Percentiles rank a stretch among this genome's conserved stretches.
Evolutionary conservation across 2,888 invertebrate genomes (phyloP).

Genomic region (Nudaria mundana): DNA sequence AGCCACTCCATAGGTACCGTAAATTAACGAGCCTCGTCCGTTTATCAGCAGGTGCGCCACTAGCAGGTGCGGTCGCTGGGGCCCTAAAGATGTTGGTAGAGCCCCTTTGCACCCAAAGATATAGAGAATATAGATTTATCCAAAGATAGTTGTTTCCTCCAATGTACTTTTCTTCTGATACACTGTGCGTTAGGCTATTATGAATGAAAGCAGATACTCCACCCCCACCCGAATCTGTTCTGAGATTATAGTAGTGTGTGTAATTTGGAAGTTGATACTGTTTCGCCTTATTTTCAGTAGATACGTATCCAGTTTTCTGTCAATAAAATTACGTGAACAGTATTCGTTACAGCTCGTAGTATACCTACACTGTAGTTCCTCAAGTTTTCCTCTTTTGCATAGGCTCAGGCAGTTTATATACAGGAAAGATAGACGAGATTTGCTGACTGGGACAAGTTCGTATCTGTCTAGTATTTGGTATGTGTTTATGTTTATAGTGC

Average conservation of each 20-base stretch:
- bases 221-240: slow-evolving; percentile 23
- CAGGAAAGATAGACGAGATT: neutral
- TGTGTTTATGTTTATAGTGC: no score
- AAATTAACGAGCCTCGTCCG: no score
- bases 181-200: slow-evolving; percentile 19
- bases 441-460: no score
- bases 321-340: neutral
- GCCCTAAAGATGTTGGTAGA: no score
- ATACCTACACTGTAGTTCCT: slow-evolving; percentile 11
- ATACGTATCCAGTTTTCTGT: slow-evolving; percentile 7
- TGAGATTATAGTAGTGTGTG: slow-evolving; percentile 21
- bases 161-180: slow-evolving; percentile 15
- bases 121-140: slow-evolving; percentile 19
- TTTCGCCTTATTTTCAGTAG: neutral
- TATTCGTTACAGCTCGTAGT: neutral
- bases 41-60: no score
- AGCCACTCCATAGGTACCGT: no score
- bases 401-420: neutral
- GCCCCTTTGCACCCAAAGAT: no score
- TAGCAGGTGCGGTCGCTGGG: no score
- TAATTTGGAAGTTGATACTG: slow-evolving; percentile 1
- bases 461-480: no score
- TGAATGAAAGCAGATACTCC: slow-evolving; percentile 32
- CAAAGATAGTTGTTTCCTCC: slow-evolving; percentile 31
- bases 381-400: neutral